Conservation (phyloP, 1,140 invertebrate genomes). For the Hormaphis cornu region DNA sequence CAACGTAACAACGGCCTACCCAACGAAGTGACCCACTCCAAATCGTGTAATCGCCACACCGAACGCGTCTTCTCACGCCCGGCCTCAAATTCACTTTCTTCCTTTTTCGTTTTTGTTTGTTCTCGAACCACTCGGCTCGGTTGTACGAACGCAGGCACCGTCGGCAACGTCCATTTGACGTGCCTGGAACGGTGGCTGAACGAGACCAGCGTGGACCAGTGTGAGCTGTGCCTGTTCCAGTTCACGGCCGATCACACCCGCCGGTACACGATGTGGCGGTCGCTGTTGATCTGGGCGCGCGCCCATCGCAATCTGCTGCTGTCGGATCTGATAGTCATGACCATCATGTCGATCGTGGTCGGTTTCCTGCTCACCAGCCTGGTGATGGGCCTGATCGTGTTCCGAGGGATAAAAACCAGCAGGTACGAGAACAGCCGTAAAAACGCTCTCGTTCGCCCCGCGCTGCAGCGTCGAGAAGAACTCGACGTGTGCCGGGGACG, state of each 20-base stretch:
- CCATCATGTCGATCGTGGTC: neutral
- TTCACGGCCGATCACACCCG: conserved; percentile 42
- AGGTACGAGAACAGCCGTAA: too few relatives aligned
- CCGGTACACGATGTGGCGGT: conserved; percentile 22
- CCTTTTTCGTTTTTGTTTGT: too few relatives aligned
- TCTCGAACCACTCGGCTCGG: too few relatives aligned
- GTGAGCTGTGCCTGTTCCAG: conserved; percentile 53
- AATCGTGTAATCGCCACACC: too few relatives aligned
- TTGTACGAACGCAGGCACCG: conserved; percentile 46
- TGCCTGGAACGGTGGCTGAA: conserved; percentile 64
- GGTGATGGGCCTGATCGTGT: neutral
- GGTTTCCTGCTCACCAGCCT: neutral
- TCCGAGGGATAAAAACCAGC: too few relatives aligned
- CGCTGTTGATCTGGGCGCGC: neutral
- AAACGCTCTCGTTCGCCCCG: too few relatives aligned
- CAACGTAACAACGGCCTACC: too few relatives aligned
- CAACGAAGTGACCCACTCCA: too few relatives aligned
- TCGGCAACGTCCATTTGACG: conserved; percentile 56
- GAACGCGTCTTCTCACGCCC: too few relatives aligned
- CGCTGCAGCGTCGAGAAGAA: neutral
- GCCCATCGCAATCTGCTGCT: neutral
- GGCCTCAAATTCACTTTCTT: too few relatives aligned
- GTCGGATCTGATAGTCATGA: neutral
- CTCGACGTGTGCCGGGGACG: too few relatives aligned
- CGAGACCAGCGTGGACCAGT: conserved; percentile 49